Evolutionary conservation across 2,888 invertebrate species (phyloP).

Genomic region (Drosophila robusta): DNA sequence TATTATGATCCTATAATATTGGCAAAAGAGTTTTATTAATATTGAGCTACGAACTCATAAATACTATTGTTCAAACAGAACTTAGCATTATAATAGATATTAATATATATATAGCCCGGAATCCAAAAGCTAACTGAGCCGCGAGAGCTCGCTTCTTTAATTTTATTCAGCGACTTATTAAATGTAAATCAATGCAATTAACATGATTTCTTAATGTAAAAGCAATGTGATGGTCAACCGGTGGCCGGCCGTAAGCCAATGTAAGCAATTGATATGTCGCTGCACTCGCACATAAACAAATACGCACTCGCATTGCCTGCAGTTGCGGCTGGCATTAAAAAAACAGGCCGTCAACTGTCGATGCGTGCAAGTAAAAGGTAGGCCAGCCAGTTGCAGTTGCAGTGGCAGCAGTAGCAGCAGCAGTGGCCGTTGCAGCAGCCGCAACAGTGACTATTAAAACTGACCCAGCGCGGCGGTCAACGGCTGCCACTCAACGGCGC

Average conservation of each 20-base stretch:
- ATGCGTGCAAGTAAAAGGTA: slow-evolving; percentile 77
- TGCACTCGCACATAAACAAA: slow-evolving; percentile 47
- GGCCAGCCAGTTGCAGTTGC: slow-evolving; percentile 61
- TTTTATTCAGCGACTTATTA: slow-evolving; percentile 22
- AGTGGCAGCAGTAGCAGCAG: slow-evolving; percentile 7
- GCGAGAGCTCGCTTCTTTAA: background rate
- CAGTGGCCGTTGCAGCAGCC: slow-evolving; percentile 14
- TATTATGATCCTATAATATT: too few species aligned
- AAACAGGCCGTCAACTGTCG: slow-evolving; percentile 46
- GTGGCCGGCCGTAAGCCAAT: slow-evolving; percentile 61
- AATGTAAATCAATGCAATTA: slow-evolving; percentile 63
- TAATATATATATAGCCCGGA: too few species aligned
- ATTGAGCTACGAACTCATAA: background rate
- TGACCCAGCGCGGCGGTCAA: slow-evolving; percentile 80
- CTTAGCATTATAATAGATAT: too few species aligned
- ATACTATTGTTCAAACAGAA: background rate
- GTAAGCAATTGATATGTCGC: slow-evolving; percentile 43
- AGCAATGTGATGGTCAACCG: slow-evolving; percentile 73
- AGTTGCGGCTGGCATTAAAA: slow-evolving; percentile 43
- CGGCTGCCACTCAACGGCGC: slow-evolving; percentile 67
- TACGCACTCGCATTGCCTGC: slow-evolving; percentile 36
- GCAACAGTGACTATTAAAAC: slow-evolving; percentile 59
- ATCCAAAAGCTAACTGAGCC: background rate
- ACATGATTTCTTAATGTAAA: slow-evolving; percentile 71
- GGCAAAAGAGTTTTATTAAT: too few species aligned